Base-by-base conservation (phyloP, 37 sponge, comb jelly and placozoan genomes). In the Beroe forskalii region DNA sequence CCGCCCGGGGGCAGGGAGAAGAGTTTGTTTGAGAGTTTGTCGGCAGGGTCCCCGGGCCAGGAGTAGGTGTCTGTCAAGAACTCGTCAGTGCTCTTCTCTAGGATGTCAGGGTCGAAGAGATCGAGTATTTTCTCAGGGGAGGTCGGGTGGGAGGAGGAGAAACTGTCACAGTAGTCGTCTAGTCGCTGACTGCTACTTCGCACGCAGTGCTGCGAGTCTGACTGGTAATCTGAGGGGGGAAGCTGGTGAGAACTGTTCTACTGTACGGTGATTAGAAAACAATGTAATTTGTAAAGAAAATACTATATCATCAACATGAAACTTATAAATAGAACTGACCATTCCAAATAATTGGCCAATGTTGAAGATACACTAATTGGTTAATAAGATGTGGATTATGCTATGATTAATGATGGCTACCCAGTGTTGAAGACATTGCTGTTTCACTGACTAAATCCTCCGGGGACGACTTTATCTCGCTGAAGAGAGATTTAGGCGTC, bases 51-150 rank as follows among this genome's bases (percentile, higher is more conserved):
- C 12, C 55, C 55, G 1, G 72, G 27, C 72, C 72, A 69, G 9
- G 72, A 69, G 35, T 32, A 69, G 6, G 72, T 35, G 38, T 69
- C 72, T 17, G 72, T 35, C 17, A 69, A 17, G 72, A 69, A 69
- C 1, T 69, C 72, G 38, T 69, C 72, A 19, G 66, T 28, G 39
- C 33, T 32, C 19, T 69, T 69, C 33, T 80, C 86, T 1, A 80
- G 86, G 48, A 80, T 41, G 48, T 80, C 86, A 4, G 86, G 86
- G 30, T 80, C 86, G 31, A 80, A 44, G 55, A 80, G 20, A 48
- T 80, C 86, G 72, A 69, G 72, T 27, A 69, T 28, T 17, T 69
- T 69, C 19, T 69, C 72, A 36, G 72, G 72, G 9, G 72, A 69
- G 37, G 36, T 69, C 8, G 27, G 72, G 35, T 32, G 72, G 72